phyloP scores from a whole-genome alignment of 2,113 vertebrate species.

The Gambusia affinis region DNA sequence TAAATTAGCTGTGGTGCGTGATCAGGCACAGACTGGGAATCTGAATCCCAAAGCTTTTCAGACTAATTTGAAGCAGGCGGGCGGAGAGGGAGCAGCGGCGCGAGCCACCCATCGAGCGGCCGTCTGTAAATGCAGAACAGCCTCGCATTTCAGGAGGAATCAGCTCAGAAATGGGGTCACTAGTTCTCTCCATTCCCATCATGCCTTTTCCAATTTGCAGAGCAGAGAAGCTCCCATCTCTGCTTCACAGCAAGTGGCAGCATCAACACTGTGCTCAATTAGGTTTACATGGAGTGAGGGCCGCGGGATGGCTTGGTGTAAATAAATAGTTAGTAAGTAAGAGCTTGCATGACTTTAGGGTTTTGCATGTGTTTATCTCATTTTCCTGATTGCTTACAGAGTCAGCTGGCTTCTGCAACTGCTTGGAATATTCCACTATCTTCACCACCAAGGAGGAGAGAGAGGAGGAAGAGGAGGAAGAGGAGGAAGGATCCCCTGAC shows the following conservation, averaged over 20 bases:
- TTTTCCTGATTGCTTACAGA: conserved; percentile 72
- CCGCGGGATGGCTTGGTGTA: conserved; percentile 42
- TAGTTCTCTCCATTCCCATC: conserved; percentile 28
- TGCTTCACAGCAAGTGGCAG: conserved; percentile 44
- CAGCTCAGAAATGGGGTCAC: conserved; percentile 26
- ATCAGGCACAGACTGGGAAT: conserved; percentile 41
- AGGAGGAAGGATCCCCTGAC: conserved; percentile 34
- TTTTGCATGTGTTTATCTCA: conserved; percentile 61
- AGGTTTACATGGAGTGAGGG: conserved; percentile 40
- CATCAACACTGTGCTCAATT: conserved; percentile 61
- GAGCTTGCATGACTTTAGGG: conserved; percentile 55
- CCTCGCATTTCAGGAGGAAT: conserved; percentile 39
- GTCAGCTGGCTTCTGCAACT: conserved; percentile 39
- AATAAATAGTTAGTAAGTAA: conserved; percentile 55
- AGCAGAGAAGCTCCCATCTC: conserved; percentile 36
- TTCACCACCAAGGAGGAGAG: conserved; percentile 10
- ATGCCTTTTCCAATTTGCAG: conserved; percentile 46
- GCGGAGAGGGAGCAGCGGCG: conserved; percentile 18
- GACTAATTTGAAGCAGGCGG: conserved; percentile 37
- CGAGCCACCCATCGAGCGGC: conserved; percentile 61
- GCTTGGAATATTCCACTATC: conserved; percentile 58
- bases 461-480: too few relatives aligned
- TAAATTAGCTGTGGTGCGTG: conserved; percentile 38
- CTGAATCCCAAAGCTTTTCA: conserved; percentile 40
- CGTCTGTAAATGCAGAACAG: conserved; percentile 34